Evolutionary conservation across 53 echinoderm and acorn worm genomes (phyloP).

Genomic region (Mesocentrotus franciscanus): DNA sequence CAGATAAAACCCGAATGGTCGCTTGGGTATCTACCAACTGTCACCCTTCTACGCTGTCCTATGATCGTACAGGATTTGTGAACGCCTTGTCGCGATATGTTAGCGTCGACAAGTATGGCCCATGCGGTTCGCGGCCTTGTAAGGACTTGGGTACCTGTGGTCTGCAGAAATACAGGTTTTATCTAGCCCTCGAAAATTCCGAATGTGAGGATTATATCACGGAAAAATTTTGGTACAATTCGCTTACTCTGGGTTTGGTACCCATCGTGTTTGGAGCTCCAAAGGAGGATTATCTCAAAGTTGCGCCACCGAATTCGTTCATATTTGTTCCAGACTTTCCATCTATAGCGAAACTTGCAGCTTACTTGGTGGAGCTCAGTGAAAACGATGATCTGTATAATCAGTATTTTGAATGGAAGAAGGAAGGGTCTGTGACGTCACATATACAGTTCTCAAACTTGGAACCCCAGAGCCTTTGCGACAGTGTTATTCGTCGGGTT

Average conservation of each 20-base stretch:
- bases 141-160: background rate
- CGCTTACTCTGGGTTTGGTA: background rate
- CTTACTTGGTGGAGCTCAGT: conserved; percentile 8
- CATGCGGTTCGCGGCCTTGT: background rate
- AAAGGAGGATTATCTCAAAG: conserved; percentile 19
- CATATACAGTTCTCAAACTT: background rate
- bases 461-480: background rate
- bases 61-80: conserved; percentile 22
- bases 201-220: conserved; percentile 52
- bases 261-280: conserved; percentile 45
- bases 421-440: background rate
- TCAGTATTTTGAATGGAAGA: conserved; percentile 49
- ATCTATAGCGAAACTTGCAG: background rate
- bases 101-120: conserved; percentile 1
- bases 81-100: background rate
- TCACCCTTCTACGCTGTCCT: background rate
- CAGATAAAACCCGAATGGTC: conserved; percentile 7
- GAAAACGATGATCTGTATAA: conserved; percentile 36
- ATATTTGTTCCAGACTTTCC: conserved; percentile 31
- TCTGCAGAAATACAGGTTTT: conserved; percentile 49
- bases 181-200: conserved; percentile 43
- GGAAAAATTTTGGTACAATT: conserved; percentile 47
- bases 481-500: background rate
- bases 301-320: conserved; percentile 40
- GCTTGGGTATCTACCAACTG: conserved; percentile 49